These are phyloP conservation scores for Gila orcuttii DNA, from an alignment of 2,113 vertebrate species.

Conservation along the genomic window DNA sequence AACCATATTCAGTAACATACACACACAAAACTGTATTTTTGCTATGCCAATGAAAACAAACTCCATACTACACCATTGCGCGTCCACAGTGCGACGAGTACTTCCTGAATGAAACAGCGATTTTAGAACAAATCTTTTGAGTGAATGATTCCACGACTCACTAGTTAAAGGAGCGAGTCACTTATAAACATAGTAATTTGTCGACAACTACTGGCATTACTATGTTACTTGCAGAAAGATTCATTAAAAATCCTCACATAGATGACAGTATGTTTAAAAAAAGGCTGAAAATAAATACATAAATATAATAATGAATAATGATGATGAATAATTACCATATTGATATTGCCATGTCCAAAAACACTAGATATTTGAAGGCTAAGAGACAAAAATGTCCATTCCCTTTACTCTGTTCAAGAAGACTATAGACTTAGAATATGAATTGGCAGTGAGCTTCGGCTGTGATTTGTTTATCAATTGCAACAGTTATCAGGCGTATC, in stretches of 20 bases:
- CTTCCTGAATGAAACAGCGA: too few species aligned
- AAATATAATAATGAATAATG: background rate
- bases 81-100: too few species aligned
- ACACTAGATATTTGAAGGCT: background rate
- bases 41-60: background rate
- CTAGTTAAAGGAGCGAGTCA: background rate
- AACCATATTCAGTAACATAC: background rate
- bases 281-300: background rate
- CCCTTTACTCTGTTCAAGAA: background rate
- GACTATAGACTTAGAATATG: background rate
- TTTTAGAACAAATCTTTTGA: background rate
- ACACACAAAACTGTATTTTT: background rate
- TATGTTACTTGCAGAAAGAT: background rate
- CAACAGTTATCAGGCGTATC: background rate
- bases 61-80: background rate
- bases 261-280: background rate
- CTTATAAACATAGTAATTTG: background rate
- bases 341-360: background rate
- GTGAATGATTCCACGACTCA: background rate
- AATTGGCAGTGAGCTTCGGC: background rate
- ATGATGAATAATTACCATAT: background rate
- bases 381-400: background rate
- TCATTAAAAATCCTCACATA: background rate
- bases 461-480: background rate
- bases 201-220: background rate